Conservation (phyloP, 2,113 vertebrate genomes). For the Corythornis cristatus region DNA sequence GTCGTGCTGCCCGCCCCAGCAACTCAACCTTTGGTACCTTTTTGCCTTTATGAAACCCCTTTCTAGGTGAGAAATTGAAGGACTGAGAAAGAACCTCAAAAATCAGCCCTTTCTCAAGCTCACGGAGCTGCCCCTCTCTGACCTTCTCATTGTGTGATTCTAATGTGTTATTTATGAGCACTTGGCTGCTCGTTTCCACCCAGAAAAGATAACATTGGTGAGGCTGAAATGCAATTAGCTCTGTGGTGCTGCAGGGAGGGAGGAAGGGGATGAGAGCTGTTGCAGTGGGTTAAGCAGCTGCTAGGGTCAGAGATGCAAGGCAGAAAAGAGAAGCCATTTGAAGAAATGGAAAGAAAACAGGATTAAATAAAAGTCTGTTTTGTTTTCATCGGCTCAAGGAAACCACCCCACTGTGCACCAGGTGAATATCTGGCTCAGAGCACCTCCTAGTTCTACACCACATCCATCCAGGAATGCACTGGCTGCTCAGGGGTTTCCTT, state of each 20-base stretch:
- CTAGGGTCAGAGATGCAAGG: neutral
- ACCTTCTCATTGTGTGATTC: neutral
- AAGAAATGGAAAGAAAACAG: neutral
- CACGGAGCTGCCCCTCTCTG: neutral
- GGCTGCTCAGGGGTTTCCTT: neutral
- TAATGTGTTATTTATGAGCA: neutral
- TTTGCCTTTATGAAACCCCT: neutral
- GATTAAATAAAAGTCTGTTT: neutral
- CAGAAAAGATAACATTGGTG: neutral
- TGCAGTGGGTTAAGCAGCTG: neutral
- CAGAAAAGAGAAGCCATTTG: neutral
- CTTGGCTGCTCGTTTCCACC: rapidly evolving
- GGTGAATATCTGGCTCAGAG: neutral
- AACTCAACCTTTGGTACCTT: neutral
- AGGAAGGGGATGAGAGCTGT: neutral
- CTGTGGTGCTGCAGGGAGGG: neutral
- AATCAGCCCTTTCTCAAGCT: neutral
- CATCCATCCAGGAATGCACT: neutral
- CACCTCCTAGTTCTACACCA: neutral
- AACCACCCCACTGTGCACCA: neutral
- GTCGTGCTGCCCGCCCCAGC: neutral
- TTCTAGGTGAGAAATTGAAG: neutral
- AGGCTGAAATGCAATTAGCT: neutral
- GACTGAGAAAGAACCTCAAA: neutral
- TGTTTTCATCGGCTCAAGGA: neutral